Evolutionary conservation across 2,888 invertebrate species (phyloP).

Genomic region (Lasioglossum lativentre): DNA sequence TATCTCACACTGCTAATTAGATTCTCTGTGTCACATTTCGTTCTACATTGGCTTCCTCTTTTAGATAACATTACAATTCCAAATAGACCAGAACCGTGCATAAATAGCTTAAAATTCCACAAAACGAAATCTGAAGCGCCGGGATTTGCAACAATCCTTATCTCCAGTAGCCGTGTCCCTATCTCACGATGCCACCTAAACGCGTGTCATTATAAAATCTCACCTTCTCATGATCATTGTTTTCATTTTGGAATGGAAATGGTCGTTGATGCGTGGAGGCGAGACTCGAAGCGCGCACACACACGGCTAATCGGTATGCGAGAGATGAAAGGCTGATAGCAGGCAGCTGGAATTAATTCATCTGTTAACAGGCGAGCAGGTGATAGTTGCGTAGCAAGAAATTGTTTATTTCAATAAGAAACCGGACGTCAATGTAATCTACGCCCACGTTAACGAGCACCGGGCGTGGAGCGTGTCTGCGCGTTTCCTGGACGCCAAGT

Average conservation of each 20-base stretch:
- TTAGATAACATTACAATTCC: neutral
- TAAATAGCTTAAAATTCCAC: neutral
- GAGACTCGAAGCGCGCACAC: neutral
- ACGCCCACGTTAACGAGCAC: slow-evolving; percentile 49
- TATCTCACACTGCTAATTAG: too few relatives aligned
- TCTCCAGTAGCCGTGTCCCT: neutral
- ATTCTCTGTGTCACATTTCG: neutral
- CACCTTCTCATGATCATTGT: neutral
- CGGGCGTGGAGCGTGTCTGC: slow-evolving; percentile 22
- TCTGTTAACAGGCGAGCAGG: slow-evolving; percentile 21
- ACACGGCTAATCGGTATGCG: neutral
- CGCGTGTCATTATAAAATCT: neutral
- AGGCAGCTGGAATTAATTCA: slow-evolving; percentile 3
- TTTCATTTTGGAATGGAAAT: neutral
- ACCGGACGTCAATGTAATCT: slow-evolving; percentile 38
- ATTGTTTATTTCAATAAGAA: slow-evolving; percentile 54
- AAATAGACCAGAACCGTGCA: neutral
- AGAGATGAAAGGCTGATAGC: neutral
- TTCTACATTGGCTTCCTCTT: neutral
- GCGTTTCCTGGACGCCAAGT: slow-evolving; percentile 62
- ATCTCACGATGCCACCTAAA: neutral
- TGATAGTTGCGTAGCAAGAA: slow-evolving; percentile 15
- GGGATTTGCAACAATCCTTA: neutral
- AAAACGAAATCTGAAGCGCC: neutral
- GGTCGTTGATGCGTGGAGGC: neutral